phyloP scores from a whole-genome alignment of 2,888 invertebrate genomes.

The Ochropleura leucogaster region DNA sequence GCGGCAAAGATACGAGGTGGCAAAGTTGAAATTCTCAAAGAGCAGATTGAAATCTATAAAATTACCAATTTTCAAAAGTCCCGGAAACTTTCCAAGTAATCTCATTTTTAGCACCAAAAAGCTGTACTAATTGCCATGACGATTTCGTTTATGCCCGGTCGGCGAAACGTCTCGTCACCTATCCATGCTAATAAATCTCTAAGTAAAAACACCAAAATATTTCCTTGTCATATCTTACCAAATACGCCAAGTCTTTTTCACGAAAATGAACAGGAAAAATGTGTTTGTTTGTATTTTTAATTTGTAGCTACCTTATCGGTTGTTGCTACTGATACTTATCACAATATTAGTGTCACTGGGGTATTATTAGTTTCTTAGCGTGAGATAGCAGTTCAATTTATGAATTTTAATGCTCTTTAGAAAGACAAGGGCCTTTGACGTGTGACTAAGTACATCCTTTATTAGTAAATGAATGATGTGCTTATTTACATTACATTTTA shows the following conservation, averaged over 20 bases:
- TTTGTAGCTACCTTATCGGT: slow-evolving; percentile 47
- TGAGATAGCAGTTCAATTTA: slow-evolving; percentile 32
- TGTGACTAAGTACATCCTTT: neutral
- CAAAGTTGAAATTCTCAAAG: too few relatives aligned
- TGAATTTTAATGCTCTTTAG: slow-evolving; percentile 15
- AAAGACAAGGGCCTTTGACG: slow-evolving; percentile 7
- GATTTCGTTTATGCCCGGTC: neutral
- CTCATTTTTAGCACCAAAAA: too few relatives aligned
- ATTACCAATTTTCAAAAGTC: too few relatives aligned
- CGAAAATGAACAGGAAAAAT: slow-evolving; percentile 24
- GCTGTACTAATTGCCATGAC: slow-evolving; percentile 1
- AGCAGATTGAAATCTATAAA: too few relatives aligned
- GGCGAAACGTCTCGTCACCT: neutral
- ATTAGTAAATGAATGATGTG: neutral
- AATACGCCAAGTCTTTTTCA: slow-evolving; percentile 22
- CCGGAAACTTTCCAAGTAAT: too few relatives aligned
- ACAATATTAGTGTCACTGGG: slow-evolving; percentile 36
- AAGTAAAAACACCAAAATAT: slow-evolving; percentile 19
- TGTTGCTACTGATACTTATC: slow-evolving; percentile 14
- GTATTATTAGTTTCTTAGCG: slow-evolving; percentile 18
- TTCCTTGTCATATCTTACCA: neutral
- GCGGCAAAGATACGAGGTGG: too few relatives aligned
- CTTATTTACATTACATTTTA: neutral
- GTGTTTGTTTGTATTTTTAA: slow-evolving; percentile 26
- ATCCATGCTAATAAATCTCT: slow-evolving; percentile 13